Conservation (phyloP, 2,113 vertebrate species). For the Prionailurus viverrinus region DNA sequence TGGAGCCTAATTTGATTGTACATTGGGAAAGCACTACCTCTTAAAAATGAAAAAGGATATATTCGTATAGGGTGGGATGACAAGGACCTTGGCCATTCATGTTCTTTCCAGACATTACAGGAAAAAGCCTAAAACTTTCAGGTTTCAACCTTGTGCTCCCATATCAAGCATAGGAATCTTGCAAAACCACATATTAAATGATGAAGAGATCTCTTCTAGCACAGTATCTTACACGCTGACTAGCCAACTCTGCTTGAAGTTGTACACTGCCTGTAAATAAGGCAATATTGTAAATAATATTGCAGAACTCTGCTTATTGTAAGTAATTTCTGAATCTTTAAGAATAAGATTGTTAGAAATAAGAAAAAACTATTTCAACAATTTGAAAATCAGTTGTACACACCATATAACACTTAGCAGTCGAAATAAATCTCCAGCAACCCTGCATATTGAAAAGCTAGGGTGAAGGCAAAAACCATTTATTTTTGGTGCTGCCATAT, state of each 20-base stretch:
- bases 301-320: neutral
- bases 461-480: neutral
- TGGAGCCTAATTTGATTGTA: constrained; percentile 26
- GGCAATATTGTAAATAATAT: neutral
- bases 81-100: neutral
- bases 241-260: neutral
- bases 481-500: neutral
- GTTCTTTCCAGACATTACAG: constrained; percentile 3
- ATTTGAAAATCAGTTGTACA: neutral
- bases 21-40: neutral
- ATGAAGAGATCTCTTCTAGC: neutral
- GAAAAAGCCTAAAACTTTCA: constrained; percentile 32
- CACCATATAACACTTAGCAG: neutral
- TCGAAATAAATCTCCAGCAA: constrained; percentile 29
- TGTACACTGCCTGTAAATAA: neutral
- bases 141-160: neutral
- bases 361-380: neutral
- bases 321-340: constrained; percentile 43
- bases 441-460: constrained; percentile 42
- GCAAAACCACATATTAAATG: neutral
- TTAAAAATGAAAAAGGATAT: constrained; percentile 14
- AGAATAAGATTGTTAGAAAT: neutral
- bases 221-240: neutral
- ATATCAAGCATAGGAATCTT: neutral
- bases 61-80: neutral